A percentile compares a stretch with the other conserved stretches of the same genome.
Evolutionary conservation across 2,113 vertebrate genomes (phyloP).

Genomic region (Xiphias gladius): DNA sequence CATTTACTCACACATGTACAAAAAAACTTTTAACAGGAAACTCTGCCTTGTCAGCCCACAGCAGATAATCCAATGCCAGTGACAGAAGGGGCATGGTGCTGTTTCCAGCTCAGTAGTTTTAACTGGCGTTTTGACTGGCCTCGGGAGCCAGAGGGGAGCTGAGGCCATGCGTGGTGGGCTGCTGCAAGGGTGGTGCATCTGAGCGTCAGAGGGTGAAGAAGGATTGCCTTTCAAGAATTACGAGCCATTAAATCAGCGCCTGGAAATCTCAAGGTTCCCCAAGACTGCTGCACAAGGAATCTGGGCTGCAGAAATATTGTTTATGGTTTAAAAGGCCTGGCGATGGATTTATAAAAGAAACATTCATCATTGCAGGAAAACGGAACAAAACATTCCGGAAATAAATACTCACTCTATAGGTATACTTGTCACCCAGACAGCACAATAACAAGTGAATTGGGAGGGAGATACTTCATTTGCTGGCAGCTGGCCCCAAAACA

Average conservation of each 20-base stretch:
- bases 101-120: constrained; percentile 76
- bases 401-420: constrained; percentile 91
- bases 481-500: constrained; percentile 83
- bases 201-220: constrained; percentile 80
- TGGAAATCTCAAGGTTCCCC: constrained; percentile 99
- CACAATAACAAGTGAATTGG: constrained; percentile 89
- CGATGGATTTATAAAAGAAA: constrained; percentile 91
- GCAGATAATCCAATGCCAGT: constrained; percentile 57
- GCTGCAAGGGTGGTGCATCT: constrained; percentile 72
- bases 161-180: constrained; percentile 67
- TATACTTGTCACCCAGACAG: constrained; percentile 90
- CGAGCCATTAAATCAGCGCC: constrained; percentile 97
- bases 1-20: constrained; percentile 18
- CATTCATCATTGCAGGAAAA: constrained; percentile 96
- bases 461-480: constrained; percentile 85
- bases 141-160: constrained; percentile 69
- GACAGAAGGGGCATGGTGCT: constrained; percentile 61
- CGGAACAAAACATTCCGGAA: constrained; percentile 97
- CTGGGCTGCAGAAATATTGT: constrained; percentile 97
- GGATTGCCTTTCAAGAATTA: constrained; percentile 90
- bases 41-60: constrained; percentile 46
- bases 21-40: constrained; percentile 40
- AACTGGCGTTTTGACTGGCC: constrained; percentile 70
- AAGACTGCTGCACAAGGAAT: constrained; percentile 97
- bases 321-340: constrained; percentile 88